Evolutionary conservation across 2,113 vertebrate genomes (phyloP), one percentile per base, ranked within the genome.

Genomic region (Ellobius talpinus): DNA sequence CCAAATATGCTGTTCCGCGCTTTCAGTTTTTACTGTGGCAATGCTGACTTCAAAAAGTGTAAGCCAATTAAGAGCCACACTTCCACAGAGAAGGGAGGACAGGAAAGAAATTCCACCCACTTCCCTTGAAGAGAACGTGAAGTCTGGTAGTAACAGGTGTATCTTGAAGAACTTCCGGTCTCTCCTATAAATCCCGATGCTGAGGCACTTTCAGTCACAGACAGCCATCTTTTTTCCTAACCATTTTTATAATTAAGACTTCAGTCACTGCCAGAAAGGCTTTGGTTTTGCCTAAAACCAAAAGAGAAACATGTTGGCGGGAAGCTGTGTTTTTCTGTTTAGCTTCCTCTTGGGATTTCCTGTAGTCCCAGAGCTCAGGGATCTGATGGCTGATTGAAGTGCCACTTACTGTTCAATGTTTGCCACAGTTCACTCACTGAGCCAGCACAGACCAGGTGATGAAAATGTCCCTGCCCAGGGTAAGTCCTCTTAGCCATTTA

Each of bases 201-300:
- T 70, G 33, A 91, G 79, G 86, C 19, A 52, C n/a, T 87, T 87
- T 90, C 78, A 65, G 39, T 47, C 45, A 14, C 55, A 93, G 78
- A 45, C 19, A 84, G 31, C 47, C 81, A 93, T 96, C 94, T 85
- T 36, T 47, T 58, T 19, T 65, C 45, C 26, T 93, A 72, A 90
- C 93, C 47, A 73, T 66, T 87, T 96, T 70, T 39, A 85, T 77
- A 87, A 87, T 85, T 68, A 17, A 89, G 4, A 10, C 63, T 16
- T 45, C 89, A 87, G 31, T 85, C 50, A 50, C 61, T 87, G 74
- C 81, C 85, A n/a, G 2, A 91, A 87, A 70, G 7, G 45, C 42
- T 91, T 91, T 76, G 73, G 42, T 42, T 97, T 95, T 85, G n/a
- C 87, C 87, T 91, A 58, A 93, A 96, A 89, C 66, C 68, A 93